Evolutionary conservation across 64 coral and sea anemone genomes (phyloP).

Genomic region (Pocillopora damicornis): DNA sequence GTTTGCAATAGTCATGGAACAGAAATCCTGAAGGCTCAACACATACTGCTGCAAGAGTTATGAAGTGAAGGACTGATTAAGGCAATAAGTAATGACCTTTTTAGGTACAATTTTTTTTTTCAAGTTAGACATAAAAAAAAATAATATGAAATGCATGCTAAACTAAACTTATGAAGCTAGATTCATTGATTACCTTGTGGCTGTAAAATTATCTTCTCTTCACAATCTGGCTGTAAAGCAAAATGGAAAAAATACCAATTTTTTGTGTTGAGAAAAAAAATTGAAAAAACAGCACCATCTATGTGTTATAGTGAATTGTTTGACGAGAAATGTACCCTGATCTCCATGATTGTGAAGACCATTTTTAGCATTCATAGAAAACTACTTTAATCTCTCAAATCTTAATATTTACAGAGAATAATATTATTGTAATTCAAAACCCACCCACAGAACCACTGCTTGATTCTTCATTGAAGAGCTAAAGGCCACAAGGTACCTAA

Average conservation of each 20-base stretch:
- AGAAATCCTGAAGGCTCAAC: conserved; percentile 22
- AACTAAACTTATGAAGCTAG: neutral
- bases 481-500: conserved; percentile 78
- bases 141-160: neutral
- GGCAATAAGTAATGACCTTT: too few relatives aligned
- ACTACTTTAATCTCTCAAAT: too few relatives aligned
- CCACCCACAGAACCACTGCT: conserved; percentile 72
- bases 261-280: neutral
- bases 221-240: conserved; percentile 18
- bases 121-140: too few relatives aligned
- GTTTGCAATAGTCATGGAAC: conserved; percentile 1
- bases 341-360: too few relatives aligned
- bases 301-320: too few relatives aligned
- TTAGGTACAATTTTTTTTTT: too few relatives aligned
- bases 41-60: neutral
- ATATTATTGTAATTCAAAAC: conserved; percentile 1
- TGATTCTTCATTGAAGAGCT: conserved; percentile 67
- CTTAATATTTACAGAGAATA: neutral
- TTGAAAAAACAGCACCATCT: too few relatives aligned
- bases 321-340: neutral
- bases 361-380: too few relatives aligned
- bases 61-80: neutral
- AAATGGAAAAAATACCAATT: neutral
- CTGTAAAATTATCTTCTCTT: conserved; percentile 52
- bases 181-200: conserved; percentile 46